Conservation (phyloP, 1,140 invertebrate species). For the Araneus ventricosus region DNA sequence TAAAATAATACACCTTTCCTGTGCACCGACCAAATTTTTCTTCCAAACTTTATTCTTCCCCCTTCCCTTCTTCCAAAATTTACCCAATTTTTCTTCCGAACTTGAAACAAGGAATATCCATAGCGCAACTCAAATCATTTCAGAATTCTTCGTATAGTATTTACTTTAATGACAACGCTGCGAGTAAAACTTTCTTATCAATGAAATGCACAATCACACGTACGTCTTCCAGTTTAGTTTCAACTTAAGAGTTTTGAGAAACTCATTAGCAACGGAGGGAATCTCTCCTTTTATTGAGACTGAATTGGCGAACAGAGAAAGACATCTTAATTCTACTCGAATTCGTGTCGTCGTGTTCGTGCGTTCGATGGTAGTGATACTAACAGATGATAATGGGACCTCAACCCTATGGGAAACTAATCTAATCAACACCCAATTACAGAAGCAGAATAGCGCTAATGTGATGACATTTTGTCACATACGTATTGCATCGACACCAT, state of each 20-base stretch:
- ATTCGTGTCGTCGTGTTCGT: no score
- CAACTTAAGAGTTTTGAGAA: neutral
- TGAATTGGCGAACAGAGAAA: neutral
- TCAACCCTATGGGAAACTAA: conserved; percentile 37
- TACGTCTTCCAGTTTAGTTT: neutral
- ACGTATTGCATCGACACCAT: neutral
- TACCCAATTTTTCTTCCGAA: no score
- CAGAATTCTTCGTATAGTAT: neutral
- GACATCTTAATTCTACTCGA: neutral
- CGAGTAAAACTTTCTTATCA: neutral
- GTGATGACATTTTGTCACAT: conserved; percentile 61
- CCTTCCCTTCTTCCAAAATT: no score
- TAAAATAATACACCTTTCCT: no score
- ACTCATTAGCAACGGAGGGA: neutral
- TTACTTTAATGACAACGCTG: neutral
- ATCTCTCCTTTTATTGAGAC: neutral
- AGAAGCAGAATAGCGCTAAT: conserved; percentile 47
- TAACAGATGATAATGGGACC: neutral
- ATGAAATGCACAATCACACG: neutral
- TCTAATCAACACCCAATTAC: conserved; percentile 57
- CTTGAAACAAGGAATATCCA: neutral
- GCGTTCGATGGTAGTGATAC: neutral
- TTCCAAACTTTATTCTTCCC: no score
- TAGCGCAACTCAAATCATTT: no score
- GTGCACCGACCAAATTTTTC: no score